Percentiles rank a stretch among this genome's conserved stretches.
Evolutionary conservation across 2,797 vertebrate species (phyloP).

Genomic region (Scarus forsteni): DNA sequence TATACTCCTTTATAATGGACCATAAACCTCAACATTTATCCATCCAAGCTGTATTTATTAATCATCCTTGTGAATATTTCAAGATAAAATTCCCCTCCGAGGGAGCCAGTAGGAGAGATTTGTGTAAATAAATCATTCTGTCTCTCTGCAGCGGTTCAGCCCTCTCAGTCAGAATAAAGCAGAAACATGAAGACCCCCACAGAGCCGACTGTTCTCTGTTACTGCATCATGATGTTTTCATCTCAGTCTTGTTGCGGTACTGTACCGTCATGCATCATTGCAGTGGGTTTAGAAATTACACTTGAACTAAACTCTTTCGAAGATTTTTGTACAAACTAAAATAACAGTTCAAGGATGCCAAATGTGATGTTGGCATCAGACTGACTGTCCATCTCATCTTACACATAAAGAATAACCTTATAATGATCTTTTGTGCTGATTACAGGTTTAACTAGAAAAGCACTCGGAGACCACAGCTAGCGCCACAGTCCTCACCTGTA

Average conservation of each 20-base stretch:
- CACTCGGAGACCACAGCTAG: too few species aligned
- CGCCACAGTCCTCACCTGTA: too few species aligned
- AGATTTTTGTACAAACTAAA: conserved; percentile 8
- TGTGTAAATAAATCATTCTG: conserved; percentile 38
- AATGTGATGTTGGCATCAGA: not conserved
- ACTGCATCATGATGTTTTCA: conserved; percentile 17
- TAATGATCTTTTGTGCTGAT: too few species aligned
- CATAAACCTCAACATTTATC: not conserved
- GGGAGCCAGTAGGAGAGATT: not conserved
- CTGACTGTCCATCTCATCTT: too few species aligned
- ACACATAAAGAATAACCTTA: too few species aligned
- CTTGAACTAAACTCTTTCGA: not conserved
- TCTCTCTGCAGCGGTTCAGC: conserved; percentile 9
- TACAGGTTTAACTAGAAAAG: too few species aligned
- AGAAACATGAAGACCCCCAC: conserved; percentile 12
- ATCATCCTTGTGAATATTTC: conserved; percentile 7
- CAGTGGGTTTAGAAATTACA: conserved; percentile 8
- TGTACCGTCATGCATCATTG: conserved; percentile 22
- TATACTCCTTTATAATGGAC: not conserved
- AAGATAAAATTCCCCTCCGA: not conserved
- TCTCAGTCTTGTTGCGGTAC: not conserved
- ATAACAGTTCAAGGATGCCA: not conserved
- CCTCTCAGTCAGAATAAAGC: conserved; percentile 40
- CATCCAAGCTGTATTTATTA: not conserved
- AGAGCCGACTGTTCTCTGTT: conserved; percentile 14